Conservation (phyloP, 2,888 invertebrate genomes). For the Listrodromus nycthemerus region DNA sequence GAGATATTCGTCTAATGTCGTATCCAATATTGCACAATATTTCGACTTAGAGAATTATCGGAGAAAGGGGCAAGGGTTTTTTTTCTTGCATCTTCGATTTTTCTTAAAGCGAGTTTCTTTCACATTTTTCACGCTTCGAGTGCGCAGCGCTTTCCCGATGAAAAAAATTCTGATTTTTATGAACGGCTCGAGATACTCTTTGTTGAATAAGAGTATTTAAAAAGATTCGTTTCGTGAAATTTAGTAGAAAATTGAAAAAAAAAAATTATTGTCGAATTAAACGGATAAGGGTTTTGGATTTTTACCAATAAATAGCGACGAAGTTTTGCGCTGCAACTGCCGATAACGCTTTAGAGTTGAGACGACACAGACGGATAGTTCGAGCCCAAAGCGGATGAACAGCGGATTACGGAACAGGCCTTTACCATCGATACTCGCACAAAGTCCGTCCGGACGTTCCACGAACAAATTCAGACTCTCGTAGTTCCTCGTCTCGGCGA, state of each 20-base stretch:
- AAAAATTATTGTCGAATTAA: too few relatives aligned
- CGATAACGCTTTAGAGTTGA: neutral
- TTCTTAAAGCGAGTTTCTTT: neutral
- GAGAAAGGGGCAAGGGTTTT: neutral
- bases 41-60: neutral
- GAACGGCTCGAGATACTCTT: too few relatives aligned
- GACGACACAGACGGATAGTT: neutral
- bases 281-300: too few relatives aligned
- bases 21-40: neutral
- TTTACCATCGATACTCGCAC: neutral
- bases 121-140: too few relatives aligned
- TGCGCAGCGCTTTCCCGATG: too few relatives aligned
- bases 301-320: too few relatives aligned
- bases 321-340: too few relatives aligned
- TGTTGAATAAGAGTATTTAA: too few relatives aligned
- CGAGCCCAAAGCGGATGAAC: neutral
- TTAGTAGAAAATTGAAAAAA: too few relatives aligned
- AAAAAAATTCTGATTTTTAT: too few relatives aligned
- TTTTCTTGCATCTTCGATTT: neutral
- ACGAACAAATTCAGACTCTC: conserved; percentile 19
- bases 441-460: neutral
- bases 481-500: conserved; percentile 30
- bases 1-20: neutral
- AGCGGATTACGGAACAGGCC: neutral
- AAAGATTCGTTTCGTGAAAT: too few relatives aligned